phyloP scores from a whole-genome alignment of 2,113 vertebrate species.

The Oncorhynchus nerka region DNA sequence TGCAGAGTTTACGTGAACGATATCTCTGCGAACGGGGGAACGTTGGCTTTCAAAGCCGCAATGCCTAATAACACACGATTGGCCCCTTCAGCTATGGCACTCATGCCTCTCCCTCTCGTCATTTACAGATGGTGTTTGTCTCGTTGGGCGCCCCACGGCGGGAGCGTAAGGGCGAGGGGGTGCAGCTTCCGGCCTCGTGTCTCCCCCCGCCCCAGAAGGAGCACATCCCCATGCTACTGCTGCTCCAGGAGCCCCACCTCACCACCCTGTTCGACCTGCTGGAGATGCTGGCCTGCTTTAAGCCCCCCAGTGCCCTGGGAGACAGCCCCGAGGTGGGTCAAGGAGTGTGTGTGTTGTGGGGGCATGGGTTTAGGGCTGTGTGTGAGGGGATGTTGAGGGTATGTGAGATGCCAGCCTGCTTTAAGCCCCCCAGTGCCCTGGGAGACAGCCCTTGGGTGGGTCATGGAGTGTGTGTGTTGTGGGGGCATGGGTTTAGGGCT shows the following conservation, averaged over 20 bases:
- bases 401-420: no score
- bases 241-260: constrained; percentile 96
- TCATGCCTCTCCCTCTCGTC: background rate
- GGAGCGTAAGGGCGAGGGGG: constrained; percentile 94
- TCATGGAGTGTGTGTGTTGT: background rate
- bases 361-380: background rate
- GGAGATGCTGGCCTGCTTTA: constrained; percentile 98
- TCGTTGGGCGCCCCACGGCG: constrained; percentile 94
- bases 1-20: no score
- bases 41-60: no score
- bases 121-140: constrained; percentile 94
- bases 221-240: constrained; percentile 97
- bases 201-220: constrained; percentile 96
- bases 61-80: no score
- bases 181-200: constrained; percentile 96
- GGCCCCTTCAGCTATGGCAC: no score
- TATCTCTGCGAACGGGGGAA: no score
- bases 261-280: constrained; percentile 96
- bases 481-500: no score
- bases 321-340: constrained; percentile 82
- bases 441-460: constrained; percentile 84
- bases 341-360: background rate
- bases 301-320: constrained; percentile 83
- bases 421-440: no score
- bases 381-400: background rate